Evolutionary conservation across 2,888 invertebrate genomes (phyloP).

Genomic region (Drosophila meridiana): DNA sequence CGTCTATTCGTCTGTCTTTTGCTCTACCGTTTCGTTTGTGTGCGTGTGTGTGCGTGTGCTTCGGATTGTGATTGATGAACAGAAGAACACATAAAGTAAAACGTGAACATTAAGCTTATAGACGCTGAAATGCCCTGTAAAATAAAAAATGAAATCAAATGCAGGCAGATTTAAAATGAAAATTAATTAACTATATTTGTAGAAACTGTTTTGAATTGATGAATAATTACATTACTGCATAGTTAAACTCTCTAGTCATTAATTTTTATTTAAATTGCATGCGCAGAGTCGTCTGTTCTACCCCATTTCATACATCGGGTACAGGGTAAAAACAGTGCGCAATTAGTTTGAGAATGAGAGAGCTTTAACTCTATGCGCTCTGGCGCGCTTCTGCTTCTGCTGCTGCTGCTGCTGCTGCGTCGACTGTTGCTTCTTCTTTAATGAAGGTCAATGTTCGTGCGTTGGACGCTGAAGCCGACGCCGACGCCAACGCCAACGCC

Average conservation of each 20-base stretch:
- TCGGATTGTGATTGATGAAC: slow-evolving; percentile 39
- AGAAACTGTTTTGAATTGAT: background rate
- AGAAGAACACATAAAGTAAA: slow-evolving; percentile 6
- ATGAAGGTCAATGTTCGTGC: slow-evolving; percentile 83
- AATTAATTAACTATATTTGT: background rate
- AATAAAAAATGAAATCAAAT: background rate
- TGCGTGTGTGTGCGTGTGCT: slow-evolving; percentile 7
- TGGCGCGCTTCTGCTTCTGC: slow-evolving; percentile 16
- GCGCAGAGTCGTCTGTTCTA: background rate
- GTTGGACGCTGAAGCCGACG: slow-evolving; percentile 51
- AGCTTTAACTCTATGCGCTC: slow-evolving; percentile 40
- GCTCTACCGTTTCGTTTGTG: slow-evolving; percentile 5
- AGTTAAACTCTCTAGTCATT: background rate
- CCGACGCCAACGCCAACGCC: slow-evolving; percentile 25
- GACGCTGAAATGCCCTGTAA: slow-evolving; percentile 14
- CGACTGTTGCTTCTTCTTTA: slow-evolving; percentile 61
- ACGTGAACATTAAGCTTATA: background rate
- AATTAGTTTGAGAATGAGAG: slow-evolving; percentile 50
- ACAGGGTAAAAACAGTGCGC: slow-evolving; percentile 36
- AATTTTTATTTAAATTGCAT: background rate
- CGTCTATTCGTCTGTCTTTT: slow-evolving; percentile 20
- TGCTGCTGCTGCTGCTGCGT: slow-evolving; percentile 14
- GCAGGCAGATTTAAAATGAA: background rate
- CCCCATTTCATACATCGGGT: background rate
- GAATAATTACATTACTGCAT: background rate